Evolutionary conservation across 2,797 vertebrate species (phyloP).

Genomic region (Avahi laniger): DNA sequence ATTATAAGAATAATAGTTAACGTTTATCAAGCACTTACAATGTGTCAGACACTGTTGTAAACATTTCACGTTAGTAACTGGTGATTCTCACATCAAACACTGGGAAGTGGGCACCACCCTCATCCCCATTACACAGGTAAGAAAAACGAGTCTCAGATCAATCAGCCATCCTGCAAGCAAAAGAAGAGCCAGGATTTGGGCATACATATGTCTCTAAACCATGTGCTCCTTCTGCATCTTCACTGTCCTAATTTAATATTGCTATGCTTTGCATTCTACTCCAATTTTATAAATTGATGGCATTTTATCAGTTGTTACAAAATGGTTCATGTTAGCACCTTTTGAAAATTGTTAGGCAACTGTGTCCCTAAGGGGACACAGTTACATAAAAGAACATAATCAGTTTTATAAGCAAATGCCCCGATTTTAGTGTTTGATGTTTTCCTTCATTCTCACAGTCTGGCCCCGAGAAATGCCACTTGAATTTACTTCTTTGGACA

Average conservation of each 20-base stretch:
- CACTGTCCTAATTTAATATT: background rate
- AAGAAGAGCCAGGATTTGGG: background rate
- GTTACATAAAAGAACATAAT: background rate
- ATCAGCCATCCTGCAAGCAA: background rate
- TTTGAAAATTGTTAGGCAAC: conserved; percentile 35
- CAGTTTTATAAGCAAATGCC: background rate
- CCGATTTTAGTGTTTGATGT: background rate
- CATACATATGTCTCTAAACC: background rate
- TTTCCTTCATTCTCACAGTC: background rate
- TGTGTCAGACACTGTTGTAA: background rate
- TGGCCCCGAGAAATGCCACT: background rate
- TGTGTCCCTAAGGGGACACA: background rate
- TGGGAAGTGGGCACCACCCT: background rate
- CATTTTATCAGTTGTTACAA: background rate
- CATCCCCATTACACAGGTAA: background rate
- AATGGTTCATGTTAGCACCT: background rate
- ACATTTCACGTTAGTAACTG: background rate
- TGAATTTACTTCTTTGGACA: background rate
- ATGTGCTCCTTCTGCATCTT: background rate
- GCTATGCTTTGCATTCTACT: background rate
- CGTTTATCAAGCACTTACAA: background rate
- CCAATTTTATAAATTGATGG: background rate
- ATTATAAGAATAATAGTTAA: background rate
- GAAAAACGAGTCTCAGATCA: background rate
- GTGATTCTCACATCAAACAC: background rate